These are phyloP conservation scores for Magallana nippona DNA, from an alignment of 2,888 invertebrate species.

Conservation along the genomic window DNA sequence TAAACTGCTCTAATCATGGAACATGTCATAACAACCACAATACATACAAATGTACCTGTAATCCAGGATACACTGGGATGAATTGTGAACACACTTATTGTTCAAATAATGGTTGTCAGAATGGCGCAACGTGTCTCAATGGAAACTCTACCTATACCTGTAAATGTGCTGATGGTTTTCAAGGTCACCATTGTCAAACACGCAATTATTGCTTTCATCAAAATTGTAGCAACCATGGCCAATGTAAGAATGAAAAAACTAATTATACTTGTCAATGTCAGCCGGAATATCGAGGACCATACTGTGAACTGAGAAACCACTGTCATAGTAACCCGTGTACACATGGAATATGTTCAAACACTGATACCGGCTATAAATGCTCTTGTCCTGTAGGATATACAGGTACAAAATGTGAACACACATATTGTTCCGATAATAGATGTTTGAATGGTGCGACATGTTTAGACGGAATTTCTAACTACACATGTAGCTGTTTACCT, in stretches of 20 bases:
- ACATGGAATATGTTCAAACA: not conserved
- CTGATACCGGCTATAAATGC: not conserved
- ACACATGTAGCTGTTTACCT: conserved; percentile 24
- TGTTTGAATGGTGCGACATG: conserved; percentile 38
- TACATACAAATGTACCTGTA: not conserved
- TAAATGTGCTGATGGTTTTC: not conserved
- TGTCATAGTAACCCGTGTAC: not conserved
- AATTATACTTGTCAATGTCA: not conserved
- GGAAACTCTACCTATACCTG: not conserved
- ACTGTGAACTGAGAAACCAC: not conserved
- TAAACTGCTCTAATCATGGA: not conserved
- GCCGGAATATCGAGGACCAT: not conserved
- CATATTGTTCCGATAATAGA: not conserved
- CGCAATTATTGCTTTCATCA: not conserved
- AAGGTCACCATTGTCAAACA: conserved; percentile 14
- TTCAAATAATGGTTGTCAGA: not conserved
- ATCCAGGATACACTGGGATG: not conserved
- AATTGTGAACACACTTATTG: not conserved
- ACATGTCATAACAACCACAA: not conserved
- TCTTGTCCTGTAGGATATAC: conserved; percentile 26
- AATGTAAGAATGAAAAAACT: not conserved
- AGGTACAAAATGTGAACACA: conserved; percentile 9
- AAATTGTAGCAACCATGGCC: not conserved
- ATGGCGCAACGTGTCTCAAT: not conserved
- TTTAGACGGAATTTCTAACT: conserved; percentile 25